Evolutionary conservation across 2,113 vertebrate genomes (phyloP).

Genomic region (Lepus americanus): DNA sequence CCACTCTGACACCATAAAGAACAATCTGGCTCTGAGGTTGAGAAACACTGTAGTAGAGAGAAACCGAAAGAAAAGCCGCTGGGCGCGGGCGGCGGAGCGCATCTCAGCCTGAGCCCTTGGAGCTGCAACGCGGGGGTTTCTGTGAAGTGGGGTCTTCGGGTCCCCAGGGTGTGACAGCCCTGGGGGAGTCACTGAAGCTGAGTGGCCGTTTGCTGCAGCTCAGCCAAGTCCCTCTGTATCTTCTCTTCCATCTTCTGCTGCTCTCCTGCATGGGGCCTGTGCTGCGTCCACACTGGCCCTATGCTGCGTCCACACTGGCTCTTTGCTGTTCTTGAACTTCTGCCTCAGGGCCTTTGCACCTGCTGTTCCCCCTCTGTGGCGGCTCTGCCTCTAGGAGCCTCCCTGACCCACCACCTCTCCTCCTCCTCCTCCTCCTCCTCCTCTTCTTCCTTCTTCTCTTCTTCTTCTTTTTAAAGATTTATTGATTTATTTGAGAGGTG

Average conservation of each 20-base stretch:
- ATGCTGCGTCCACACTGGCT: too few species aligned
- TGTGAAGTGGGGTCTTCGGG: neutral
- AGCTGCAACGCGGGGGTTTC: neutral
- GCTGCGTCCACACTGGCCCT: fast-evolving
- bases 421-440: neutral
- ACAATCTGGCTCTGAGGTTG: neutral
- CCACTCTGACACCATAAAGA: neutral
- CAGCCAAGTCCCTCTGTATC: neutral
- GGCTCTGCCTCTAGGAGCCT: neutral
- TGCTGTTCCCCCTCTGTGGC: neutral
- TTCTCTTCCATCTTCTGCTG: neutral
- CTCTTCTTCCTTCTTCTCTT: too few species aligned
- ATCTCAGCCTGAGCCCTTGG: neutral
- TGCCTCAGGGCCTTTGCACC: slow-evolving; percentile 18
- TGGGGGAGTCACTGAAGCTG: neutral
- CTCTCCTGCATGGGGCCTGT: neutral
- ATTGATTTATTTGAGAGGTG: too few species aligned
- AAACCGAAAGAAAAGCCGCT: neutral
- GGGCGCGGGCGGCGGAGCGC: fast-evolving
- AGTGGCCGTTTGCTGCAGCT: too few species aligned
- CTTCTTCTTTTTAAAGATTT: too few species aligned
- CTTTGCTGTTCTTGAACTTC: neutral
- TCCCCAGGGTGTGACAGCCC: neutral
- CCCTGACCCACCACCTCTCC: neutral
- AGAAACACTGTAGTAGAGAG: neutral